Conservation (phyloP, 1,140 invertebrate species). For the Bombus superbus region DNA sequence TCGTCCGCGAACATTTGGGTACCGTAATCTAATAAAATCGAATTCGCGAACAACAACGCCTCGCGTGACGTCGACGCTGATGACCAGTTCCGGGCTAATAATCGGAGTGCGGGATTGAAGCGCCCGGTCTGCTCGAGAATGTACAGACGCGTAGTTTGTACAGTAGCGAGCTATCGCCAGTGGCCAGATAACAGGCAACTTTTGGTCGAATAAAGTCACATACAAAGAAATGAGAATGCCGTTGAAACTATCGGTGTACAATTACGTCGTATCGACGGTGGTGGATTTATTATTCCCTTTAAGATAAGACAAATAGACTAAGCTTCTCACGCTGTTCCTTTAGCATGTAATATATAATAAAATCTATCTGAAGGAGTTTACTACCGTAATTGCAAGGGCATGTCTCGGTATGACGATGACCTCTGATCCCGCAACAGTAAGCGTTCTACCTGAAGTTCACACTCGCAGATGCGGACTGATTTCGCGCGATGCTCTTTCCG, state of each 20-base stretch:
- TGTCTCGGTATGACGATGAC: not conserved
- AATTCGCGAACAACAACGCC: not conserved
- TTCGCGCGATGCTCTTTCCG: not conserved
- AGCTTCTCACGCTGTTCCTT: too few relatives aligned
- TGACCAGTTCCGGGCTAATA: slow-evolving; percentile 16
- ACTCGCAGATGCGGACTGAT: not conserved
- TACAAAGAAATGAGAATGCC: not conserved
- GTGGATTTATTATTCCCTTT: too few relatives aligned
- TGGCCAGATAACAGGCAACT: not conserved
- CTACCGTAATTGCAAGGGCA: not conserved
- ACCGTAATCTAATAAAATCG: not conserved
- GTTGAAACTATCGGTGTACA: not conserved
- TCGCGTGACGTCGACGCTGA: slow-evolving; percentile 29
- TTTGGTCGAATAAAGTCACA: not conserved
- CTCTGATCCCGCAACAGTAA: not conserved
- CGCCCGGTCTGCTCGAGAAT: not conserved
- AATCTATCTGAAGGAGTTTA: not conserved
- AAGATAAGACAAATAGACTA: too few relatives aligned
- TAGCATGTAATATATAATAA: not conserved
- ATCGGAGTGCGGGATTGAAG: not conserved
- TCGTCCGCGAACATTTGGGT: not conserved
- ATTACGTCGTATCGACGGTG: too few relatives aligned
- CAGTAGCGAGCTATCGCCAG: not conserved
- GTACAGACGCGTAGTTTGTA: not conserved
- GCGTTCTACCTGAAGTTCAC: not conserved